Evolutionary conservation across 1,140 invertebrate genomes (phyloP), one percentile per base, ranked within the genome.

Genomic region (Achroia grisella): DNA sequence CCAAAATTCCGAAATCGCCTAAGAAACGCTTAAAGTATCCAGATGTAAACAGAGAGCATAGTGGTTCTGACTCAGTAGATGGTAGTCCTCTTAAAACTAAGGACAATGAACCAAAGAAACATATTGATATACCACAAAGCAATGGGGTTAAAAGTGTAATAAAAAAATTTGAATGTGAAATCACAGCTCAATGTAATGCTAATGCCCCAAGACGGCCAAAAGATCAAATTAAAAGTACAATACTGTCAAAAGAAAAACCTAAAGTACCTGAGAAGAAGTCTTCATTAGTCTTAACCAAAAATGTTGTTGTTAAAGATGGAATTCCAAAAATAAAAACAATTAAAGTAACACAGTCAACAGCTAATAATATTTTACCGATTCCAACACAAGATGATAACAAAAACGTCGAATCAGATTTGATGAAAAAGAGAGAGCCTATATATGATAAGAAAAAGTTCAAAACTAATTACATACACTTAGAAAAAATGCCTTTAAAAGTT

Each of bases 251-350:
- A 67, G 77, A 81, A 52, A 86, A 86, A 76, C 84, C 81, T 17
- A 83, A 83, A 83, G 72, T 86, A 78, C 84, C 84, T 79, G 84
- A 86, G 71, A 86, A 85, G 50, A 86, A 86, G 71, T 72, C 74
- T 44, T 72, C 80, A 33, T 41, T 86, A 71, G 64, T 78, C 11
- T 64, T 80, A 69, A 86, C 84, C 10, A 86, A 83, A 70, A 86
- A 86, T 60, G 28, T 86, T 51, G 82, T 86, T 27, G 61, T 86
- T 28, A 83, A 78, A 57, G 82, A 86, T 52, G 84, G 84, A 44
- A 63, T 84, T 42, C 77, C 84, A 39, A 86, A 86, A 78, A 77
- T 86, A 33, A 86, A 74, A 56, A 72, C 67, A 8, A 70, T 86
- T 12, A 86, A 76, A 68, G 6, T 6, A 23, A 23, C 6, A 23